Conservation (phyloP, 2,888 invertebrate genomes). For the Sphaerophoria rueppellii region DNA sequence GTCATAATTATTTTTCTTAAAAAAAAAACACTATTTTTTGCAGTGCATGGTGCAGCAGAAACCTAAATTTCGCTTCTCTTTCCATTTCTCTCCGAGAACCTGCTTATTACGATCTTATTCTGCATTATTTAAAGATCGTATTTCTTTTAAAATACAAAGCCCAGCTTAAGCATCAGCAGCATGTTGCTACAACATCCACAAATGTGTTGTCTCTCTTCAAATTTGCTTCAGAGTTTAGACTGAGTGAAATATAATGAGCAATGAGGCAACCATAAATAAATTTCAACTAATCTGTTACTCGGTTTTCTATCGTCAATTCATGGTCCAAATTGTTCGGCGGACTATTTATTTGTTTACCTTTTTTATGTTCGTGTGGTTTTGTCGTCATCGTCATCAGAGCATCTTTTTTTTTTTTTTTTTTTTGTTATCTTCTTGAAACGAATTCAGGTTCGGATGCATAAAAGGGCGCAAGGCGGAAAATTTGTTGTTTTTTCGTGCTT, state of each 20-base stretch:
- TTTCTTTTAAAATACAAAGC: neutral
- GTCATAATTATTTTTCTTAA: no score
- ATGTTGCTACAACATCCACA: conserved; percentile 36
- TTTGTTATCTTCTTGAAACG: conserved; percentile 10
- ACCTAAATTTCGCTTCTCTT: no score
- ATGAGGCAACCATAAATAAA: conserved; percentile 14
- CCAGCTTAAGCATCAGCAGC: conserved; percentile 28
- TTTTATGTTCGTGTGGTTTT: conserved; percentile 26
- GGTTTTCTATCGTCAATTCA: conserved; percentile 7
- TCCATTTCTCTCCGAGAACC: no score
- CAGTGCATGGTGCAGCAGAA: no score
- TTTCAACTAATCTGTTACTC: conserved; percentile 9
- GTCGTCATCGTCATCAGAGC: conserved; percentile 15
- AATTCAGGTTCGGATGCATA: neutral
- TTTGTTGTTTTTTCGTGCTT: neutral
- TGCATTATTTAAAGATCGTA: neutral
- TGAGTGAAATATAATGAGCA: neutral
- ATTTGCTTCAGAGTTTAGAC: neutral
- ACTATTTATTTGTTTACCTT: conserved; percentile 58
- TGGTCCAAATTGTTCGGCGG: neutral
- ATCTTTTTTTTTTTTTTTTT: neutral
- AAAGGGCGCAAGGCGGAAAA: neutral
- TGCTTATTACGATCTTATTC: no score
- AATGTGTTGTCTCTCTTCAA: neutral
- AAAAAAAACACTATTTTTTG: no score